Base-by-base conservation (phyloP, 2,797 vertebrate species). In the Tenualosa ilisha region DNA sequence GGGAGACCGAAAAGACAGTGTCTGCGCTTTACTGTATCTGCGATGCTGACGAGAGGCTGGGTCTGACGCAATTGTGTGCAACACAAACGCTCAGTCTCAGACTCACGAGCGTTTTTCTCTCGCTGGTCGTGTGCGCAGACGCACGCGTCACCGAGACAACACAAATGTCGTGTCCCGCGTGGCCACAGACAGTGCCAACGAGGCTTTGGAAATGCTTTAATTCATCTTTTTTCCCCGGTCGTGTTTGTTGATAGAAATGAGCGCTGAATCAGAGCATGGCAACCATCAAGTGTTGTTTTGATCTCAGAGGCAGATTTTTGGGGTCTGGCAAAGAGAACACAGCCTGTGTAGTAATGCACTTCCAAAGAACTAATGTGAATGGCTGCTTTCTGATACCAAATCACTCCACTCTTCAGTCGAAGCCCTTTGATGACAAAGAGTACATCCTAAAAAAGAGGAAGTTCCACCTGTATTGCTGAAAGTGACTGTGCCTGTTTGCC, bases 51-150 rank as follows among this genome's bases (percentile, higher is more conserved):
- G 12, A 40, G 31, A 37, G 31, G 68, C 68, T 75, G 31, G 15
- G 68, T 40, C 68, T 75, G 68, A 75, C 37, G 68, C 68, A 75
- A 75, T 75, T 13, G 68, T 17, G 68, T 40, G 68, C 68, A 75
- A 75, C 37, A 37, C 68, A 75, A 59, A 59, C 20, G 6, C 56
- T 46, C 61, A 20, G 61, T 63, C 22, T n/a, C 61, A n/a, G 7
- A 8, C 61, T 63, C 5, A 4, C n/a, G 3, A 22, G 6, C 11
- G 6, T 20, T 13, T 40, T 17, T 75, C 68, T 75, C 24, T 3
- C 26, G 31, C 63, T 68, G 3, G 46, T 68, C 4, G 50, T 13
- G 8, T 12, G 3, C 13, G 68, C 37, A 75, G 31, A 40, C 37
- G 13, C 68, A 40, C 4, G 68, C 13, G 3, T 75, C 68, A 75